These are phyloP conservation scores for Heterotilapia buettikoferi DNA, from an alignment of 2,113 vertebrate genomes.

Conservation along the genomic window DNA sequence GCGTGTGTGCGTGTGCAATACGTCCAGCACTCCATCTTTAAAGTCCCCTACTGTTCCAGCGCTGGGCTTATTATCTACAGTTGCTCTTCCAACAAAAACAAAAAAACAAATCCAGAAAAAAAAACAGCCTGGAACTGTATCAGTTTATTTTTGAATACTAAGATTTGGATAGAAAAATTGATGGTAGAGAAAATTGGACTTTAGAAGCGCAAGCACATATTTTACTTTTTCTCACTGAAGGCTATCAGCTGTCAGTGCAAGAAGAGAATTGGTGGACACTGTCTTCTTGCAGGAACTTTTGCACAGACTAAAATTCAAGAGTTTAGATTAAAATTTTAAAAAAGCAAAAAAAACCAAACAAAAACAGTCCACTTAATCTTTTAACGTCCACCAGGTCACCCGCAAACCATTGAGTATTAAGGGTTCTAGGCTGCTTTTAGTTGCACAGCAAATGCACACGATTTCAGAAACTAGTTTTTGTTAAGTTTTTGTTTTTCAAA, in stretches of 20 bases:
- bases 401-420: not conserved
- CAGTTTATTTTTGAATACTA: not conserved
- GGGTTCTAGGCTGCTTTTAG: not conserved
- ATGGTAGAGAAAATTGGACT: not conserved
- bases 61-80: not conserved
- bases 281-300: not conserved
- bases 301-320: not conserved
- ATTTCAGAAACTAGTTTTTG: not conserved
- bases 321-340: accelerated
- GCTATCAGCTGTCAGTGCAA: not conserved
- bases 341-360: not conserved
- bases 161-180: not conserved
- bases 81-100: not conserved
- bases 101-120: not conserved
- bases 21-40: not conserved
- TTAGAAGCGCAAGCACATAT: not conserved
- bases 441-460: not conserved
- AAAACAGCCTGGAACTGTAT: not conserved
- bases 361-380: not conserved
- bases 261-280: not conserved
- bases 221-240: not conserved
- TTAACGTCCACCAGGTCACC: not conserved
- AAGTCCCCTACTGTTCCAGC: not conserved
- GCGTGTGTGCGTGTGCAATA: not conserved
- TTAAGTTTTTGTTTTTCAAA: not conserved